Evolutionary conservation across 2,797 vertebrate species (phyloP), one percentile per base, ranked within the genome.

Genomic region (Ceryle rudis): DNA sequence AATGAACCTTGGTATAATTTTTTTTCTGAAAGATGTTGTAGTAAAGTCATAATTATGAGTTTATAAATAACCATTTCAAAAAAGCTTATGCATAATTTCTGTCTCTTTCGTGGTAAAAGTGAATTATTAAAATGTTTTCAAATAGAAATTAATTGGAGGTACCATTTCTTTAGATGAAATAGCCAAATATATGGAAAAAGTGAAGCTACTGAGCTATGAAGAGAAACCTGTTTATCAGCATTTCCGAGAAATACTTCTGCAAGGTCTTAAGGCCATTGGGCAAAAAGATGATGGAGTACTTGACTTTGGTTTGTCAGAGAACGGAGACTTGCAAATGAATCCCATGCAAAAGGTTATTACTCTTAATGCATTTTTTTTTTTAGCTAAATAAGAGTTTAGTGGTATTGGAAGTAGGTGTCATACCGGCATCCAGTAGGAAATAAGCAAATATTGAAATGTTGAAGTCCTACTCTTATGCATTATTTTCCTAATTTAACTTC

Each of bases 181-280:
- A 87, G 96, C 97, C 86, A 98, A 96, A 85, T 99, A 99, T 94
- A 98, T 99, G 98, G 98, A 99, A 97, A 98, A 98, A 74, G 98
- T 99, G 61, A 98, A 98, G 46, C 90, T 97, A 16, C 95, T 99
- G 90, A 97, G 88, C 61, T 99, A 99, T 93, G 92, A 98, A 11
- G 99, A 99, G 78, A 98, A 98, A 73, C 99, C 99, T 14, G 94
- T 96, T 4, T 99, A 99, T 88, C 97, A 99, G 35, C 98, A 98
- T 78, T 96, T 99, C 49, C 98, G 98, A 86, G 97, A 98, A 90
- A 98, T 99, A 87, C 98, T 99, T 89, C 97, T 98, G 90, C 97
- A 98, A 70, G 99, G 99, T 51, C 98, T 99, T 7, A 99, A 98
- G 94, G 82, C 97, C 35, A 97, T 98, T 51, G 98, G 98, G 28